Evolutionary conservation across 2,113 vertebrate genomes (phyloP), one percentile per base, ranked within the genome.

Genomic region (Gorsachius goisagi): DNA sequence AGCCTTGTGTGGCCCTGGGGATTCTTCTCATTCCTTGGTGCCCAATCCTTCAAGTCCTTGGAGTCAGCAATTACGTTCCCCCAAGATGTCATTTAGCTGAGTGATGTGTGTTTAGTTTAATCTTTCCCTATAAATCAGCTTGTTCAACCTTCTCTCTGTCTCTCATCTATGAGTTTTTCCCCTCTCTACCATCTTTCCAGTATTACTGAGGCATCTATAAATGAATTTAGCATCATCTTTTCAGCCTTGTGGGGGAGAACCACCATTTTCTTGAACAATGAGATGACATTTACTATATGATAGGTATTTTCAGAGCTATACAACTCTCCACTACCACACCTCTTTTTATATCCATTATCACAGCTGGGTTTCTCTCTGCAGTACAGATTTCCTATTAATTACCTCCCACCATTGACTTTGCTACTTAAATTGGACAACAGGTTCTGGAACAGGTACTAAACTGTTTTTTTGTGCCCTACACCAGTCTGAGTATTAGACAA

Each of bases 61-160:
- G 60, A 90, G 83, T 49, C 19, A 7, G 76, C 90, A 96, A 45
- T 89, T 85, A 69, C 0, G 0, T 74, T 91, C 63, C 78, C 80
- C 35, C 9, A 3, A 89, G 88, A 88, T 73, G 64, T 58, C 89
- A 94, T 93, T 95, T 89, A 79, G 39, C 80, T 94, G 90, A 94
- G 35, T 86, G 76, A 88, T 85, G 66, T 87, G 68, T 72, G 9
- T 90, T 94, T 95, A 90, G 95, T 95, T 91, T 78, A 92, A 86
- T 95, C 79, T 90, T 90, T 89, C 37, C 68, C 59, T 60, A 88
- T 90, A 94, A 86, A 96, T 96, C 81, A 94, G 49, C 37, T 83
- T 73, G 45, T 67, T 94, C 85, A 95, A n/a, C 74, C 74, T 96
- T 89, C 72, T 80, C 45, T 93, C 72, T 93, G 56, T 78, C 92